Evolutionary conservation across 2,113 vertebrate species (phyloP), one percentile per base, ranked within the genome.

Genomic region (Tragelaphus strepsiceros): DNA sequence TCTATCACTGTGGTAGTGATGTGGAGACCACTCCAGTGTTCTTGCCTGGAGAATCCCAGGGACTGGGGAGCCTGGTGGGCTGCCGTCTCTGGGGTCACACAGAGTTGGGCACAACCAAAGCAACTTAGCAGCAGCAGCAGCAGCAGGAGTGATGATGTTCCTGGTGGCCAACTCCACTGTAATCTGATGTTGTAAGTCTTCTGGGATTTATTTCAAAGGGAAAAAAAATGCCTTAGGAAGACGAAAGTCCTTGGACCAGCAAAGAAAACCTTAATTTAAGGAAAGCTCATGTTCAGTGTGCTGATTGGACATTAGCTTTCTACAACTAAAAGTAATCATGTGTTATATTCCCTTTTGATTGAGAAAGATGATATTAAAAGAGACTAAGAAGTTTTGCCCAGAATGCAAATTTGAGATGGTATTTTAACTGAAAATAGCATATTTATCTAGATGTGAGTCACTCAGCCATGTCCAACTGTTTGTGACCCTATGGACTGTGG

Each of bases 191-290:
- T 67, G 15, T 30, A 94, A 77, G 30, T 58, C 43, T 30, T 85
- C 17, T 16, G 24, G 24, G 17, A 16, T 59, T 81, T 84, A 85
- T 61, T 51, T 30, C 30, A 77, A 88, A 94, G 16, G 49, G 43
- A 10, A 3, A 77, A 78, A 53, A 53, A 53, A 12, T 28, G 49
- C 16, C 53, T 53, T 32, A 53, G 78, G 39, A 26, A 89, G 84
- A 54, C 7, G 85, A 91, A 93, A 35, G 21, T 58, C 10, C 17
- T 51, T 58, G 7, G 58, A 83, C n/a, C 4, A 64, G 53, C 78
- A 17, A 78, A 71, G 53, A 88, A 89, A 83, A 53, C 56, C 6
- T 59, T 83, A 88, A 94, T 62, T 80, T 91, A 81, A 91, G 46
- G 43, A 82, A 96, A 78, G 16, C 4, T 46, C 12, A 2, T 17